Percentiles rank a stretch among this genome's conserved stretches.
These are phyloP conservation scores for Carposina sasakii DNA, from an alignment of 1,140 invertebrate species.

Conservation along the genomic window DNA sequence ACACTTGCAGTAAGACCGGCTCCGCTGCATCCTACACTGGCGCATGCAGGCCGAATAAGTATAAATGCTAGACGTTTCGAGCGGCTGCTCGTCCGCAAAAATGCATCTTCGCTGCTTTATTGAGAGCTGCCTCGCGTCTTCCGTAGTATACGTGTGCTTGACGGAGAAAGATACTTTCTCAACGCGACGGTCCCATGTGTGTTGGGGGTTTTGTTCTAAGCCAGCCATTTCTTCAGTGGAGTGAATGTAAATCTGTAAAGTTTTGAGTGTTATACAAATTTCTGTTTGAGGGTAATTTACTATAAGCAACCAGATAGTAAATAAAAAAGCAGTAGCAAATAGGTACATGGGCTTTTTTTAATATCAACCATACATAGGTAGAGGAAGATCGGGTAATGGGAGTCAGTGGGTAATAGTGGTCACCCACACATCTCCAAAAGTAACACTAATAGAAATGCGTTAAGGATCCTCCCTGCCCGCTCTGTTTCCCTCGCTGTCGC, in stretches of 20 bases:
- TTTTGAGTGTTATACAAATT: background rate
- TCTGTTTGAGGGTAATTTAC: too few relatives aligned
- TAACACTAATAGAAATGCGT: too few relatives aligned
- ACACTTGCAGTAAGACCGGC: constrained; percentile 76
- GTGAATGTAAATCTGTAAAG: constrained; percentile 76
- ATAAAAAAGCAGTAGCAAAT: too few relatives aligned
- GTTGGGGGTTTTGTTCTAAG: constrained; percentile 77
- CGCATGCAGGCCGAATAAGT: constrained; percentile 80
- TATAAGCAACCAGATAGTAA: too few relatives aligned
- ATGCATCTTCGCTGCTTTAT: constrained; percentile 79
- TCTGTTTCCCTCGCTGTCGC: too few relatives aligned
- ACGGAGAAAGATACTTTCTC: constrained; percentile 78
- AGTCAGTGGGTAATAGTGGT: too few relatives aligned
- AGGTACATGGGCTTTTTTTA: too few relatives aligned
- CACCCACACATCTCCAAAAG: too few relatives aligned
- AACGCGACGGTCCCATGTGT: constrained; percentile 77
- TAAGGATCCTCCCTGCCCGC: too few relatives aligned
- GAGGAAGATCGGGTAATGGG: too few relatives aligned
- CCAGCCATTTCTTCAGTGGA: constrained; percentile 79
- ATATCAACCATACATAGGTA: too few relatives aligned
- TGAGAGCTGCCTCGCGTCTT: constrained; percentile 77
- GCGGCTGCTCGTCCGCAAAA: constrained; percentile 76
- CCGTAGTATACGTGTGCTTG: constrained; percentile 82
- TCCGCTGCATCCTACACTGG: constrained; percentile 78
- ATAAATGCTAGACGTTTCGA: constrained; percentile 75